Evolutionary conservation across 2,113 vertebrate genomes (phyloP), one percentile per base, ranked within the genome.

Genomic region (Turdus rufiventris): DNA sequence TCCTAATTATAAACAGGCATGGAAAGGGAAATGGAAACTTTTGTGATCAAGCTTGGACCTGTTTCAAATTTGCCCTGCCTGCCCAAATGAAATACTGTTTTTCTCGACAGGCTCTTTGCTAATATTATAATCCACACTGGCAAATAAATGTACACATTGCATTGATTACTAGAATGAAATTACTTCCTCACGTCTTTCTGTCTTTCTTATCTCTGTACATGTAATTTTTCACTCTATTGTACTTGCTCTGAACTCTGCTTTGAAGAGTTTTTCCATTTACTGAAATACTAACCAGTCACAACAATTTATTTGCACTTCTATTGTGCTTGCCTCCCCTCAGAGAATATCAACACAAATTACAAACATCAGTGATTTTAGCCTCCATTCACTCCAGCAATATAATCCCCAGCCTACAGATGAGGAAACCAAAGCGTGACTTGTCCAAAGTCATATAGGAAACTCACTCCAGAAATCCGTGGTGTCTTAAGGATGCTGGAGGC

Each of bases 261-360:
- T 91, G 94, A 94, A 95, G 95, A 95, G 68, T 75, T 96, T 93
- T 96, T 93, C 94, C 94, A 83, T 91, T 93, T 95, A 85, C 82
- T 93, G 96, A 87, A 97, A 94, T 96, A 93, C 90, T 95, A 91
- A 95, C 76, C 90, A 96, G 94, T 94, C 93, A 94, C 90, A 94
- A 95, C 75, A 93, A 91, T 96, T 96, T 97, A 93, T 96, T 96
- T 96, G 91, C 93, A 91, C 88, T 96, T 90, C 85, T 74, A 86
- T 96, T 97, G 93, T 97, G 88, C 91, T 42, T 96, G 81, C 60
- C 74, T 96, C 48, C 94, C 94, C 90, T 94, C 61, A 3, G 94
- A 94, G 91, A 94, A 96, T 95, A 94, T 96, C 96, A 94, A 93
- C 92, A 93, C 94, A 93, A 94, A 96, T 96, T 97, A 96, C 88